Percentiles rank a stretch among this genome's conserved stretches.
These are phyloP conservation scores for Abramis brama DNA, from an alignment of 2,113 vertebrate species.

Conservation along the genomic window DNA sequence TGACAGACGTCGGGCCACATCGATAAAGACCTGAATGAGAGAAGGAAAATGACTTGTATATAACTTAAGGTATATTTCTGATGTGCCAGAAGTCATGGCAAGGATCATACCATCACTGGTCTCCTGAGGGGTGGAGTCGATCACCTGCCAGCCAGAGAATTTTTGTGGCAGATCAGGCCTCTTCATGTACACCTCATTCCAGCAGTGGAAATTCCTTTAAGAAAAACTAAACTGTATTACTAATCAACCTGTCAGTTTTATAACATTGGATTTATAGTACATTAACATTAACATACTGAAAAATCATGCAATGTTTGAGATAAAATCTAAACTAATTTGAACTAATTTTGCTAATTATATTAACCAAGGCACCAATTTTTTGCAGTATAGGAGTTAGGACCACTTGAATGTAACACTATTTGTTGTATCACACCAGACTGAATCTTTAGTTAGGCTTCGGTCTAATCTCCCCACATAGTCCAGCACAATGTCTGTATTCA, in stretches of 20 bases:
- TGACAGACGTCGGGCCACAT: slow-evolving; percentile 87
- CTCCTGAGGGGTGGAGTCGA: slow-evolving; percentile 94
- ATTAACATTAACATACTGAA: neutral
- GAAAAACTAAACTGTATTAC: neutral
- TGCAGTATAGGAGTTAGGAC: no score
- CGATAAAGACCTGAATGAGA: slow-evolving; percentile 82
- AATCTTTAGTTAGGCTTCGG: slow-evolving; percentile 79
- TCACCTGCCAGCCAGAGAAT: slow-evolving; percentile 88
- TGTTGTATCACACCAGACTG: slow-evolving; percentile 81
- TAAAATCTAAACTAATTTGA: no score
- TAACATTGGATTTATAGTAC: neutral
- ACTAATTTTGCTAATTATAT: neutral
- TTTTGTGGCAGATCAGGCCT: slow-evolving; percentile 81
- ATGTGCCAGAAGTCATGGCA: neutral
- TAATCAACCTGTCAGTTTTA: neutral
- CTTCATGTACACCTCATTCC: slow-evolving; percentile 88
- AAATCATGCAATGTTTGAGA: neutral
- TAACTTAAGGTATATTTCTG: no score
- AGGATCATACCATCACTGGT: slow-evolving; percentile 86
- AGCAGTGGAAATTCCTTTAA: slow-evolving; percentile 93
- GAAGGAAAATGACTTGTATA: slow-evolving; percentile 19
- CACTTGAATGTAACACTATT: neutral
- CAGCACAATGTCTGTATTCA: slow-evolving; percentile 84
- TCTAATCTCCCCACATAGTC: slow-evolving; percentile 76
- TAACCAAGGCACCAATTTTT: neutral